phyloP scores from a whole-genome alignment of 64 coral and sea anemone genomes.

The Stichodactyla helianthus region DNA sequence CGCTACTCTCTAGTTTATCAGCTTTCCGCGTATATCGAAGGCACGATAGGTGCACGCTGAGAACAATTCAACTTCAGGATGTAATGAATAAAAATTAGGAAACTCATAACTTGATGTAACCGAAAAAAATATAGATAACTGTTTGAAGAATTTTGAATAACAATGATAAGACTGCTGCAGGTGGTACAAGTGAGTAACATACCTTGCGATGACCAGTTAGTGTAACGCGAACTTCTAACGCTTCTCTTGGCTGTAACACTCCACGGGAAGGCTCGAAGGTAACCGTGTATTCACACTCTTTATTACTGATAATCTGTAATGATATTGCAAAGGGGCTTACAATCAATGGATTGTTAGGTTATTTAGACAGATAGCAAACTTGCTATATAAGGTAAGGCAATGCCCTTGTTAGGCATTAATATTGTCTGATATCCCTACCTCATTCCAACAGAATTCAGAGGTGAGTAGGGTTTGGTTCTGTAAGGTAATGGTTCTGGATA shows the following conservation, averaged over 20 bases:
- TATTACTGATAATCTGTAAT: not conserved
- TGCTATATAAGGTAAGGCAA: too few species aligned
- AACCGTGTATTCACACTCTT: slow-evolving; percentile 60
- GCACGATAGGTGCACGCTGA: too few species aligned
- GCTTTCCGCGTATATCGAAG: too few species aligned
- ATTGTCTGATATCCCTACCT: slow-evolving; percentile 24
- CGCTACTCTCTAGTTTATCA: too few species aligned
- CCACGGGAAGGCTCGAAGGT: slow-evolving; percentile 70
- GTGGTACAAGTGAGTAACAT: not conserved
- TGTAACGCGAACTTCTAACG: slow-evolving; percentile 48
- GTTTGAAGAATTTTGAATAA: too few species aligned
- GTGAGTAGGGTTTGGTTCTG: slow-evolving; percentile 79
- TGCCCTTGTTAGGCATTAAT: too few species aligned
- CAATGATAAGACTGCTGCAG: not conserved
- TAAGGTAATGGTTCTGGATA: slow-evolving; percentile 66
- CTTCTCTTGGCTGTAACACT: slow-evolving; percentile 59
- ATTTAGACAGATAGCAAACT: too few species aligned
- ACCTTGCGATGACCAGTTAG: slow-evolving; percentile 87
- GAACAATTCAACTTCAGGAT: too few species aligned
- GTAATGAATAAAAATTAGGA: too few species aligned
- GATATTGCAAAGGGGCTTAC: not conserved
- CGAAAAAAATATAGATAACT: too few species aligned
- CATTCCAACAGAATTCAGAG: slow-evolving; percentile 66
- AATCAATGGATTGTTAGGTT: too few species aligned
- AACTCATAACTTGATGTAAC: too few species aligned